Percentiles rank a stretch among this genome's conserved stretches.
Evolutionary conservation across 2,113 vertebrate species (phyloP).

Genomic region (Phalacrocorax brasilianus): DNA sequence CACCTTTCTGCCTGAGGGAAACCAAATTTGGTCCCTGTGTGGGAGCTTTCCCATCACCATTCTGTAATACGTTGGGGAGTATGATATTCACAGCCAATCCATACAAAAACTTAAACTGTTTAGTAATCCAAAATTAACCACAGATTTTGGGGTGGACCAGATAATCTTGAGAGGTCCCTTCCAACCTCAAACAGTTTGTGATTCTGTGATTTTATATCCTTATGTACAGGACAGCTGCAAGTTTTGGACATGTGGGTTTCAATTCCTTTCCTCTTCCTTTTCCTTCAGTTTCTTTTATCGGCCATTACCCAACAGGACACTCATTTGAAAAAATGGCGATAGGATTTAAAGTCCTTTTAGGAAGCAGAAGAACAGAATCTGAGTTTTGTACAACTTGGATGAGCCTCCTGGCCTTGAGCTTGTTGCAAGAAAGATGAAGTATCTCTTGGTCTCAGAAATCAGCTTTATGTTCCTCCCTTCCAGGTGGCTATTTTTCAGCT

Average conservation of each 20-base stretch:
- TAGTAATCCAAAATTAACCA: not conserved
- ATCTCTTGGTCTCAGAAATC: not conserved
- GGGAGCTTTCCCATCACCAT: not conserved
- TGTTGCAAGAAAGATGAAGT: not conserved
- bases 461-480: not conserved
- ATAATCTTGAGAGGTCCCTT: not conserved
- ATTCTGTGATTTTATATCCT: not conserved
- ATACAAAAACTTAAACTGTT: not conserved
- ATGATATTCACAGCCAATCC: not conserved
- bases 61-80: rapidly evolving
- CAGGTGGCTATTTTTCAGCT: not conserved
- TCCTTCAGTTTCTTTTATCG: not conserved
- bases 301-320: not conserved
- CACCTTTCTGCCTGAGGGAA: not conserved
- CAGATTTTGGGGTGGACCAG: not conserved
- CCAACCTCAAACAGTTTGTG: not conserved
- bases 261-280: not conserved
- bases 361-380: not conserved
- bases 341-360: not conserved
- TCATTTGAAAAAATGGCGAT: not conserved
- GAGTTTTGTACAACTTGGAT: not conserved
- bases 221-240: not conserved
- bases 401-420: not conserved
- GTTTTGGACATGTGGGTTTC: not conserved
- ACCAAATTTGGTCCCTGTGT: not conserved